These are phyloP conservation scores for Mesorhabditis sp. DNA, from an alignment of 2,888 invertebrate genomes.

Conservation along the genomic window DNA sequence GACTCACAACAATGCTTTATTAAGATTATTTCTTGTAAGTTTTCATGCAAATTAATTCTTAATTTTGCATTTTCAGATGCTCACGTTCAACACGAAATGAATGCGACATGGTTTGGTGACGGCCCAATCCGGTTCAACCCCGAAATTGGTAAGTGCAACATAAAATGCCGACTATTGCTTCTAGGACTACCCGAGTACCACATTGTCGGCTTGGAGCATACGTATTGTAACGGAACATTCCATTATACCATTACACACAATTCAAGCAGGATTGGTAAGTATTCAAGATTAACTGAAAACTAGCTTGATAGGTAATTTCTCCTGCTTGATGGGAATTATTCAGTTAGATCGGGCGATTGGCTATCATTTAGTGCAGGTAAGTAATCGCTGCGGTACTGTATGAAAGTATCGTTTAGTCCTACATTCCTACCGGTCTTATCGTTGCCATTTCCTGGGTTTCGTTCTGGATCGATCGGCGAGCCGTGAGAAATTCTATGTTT, in stretches of 20 bases:
- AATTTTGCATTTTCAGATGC: constrained; percentile 34
- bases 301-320: constrained; percentile 35
- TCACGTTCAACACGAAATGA: constrained; percentile 48
- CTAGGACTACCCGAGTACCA: constrained; percentile 43
- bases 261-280: constrained; percentile 35
- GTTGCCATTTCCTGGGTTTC: constrained; percentile 44
- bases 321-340: constrained; percentile 43
- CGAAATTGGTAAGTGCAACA: constrained; percentile 29
- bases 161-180: background rate
- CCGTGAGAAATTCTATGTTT: background rate
- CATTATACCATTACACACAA: constrained; percentile 48
- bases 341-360: constrained; percentile 63
- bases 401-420: constrained; percentile 18
- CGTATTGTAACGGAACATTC: constrained; percentile 49
- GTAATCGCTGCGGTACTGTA: background rate
- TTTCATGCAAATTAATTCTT: background rate
- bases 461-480: constrained; percentile 35
- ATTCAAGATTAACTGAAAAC: background rate
- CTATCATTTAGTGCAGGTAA: constrained; percentile 62
- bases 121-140: constrained; percentile 45
- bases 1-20: constrained; percentile 98
- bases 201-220: constrained; percentile 38
- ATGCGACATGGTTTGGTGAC: constrained; percentile 47
- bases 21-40: constrained; percentile 96
- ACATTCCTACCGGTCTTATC: constrained; percentile 41